These are phyloP conservation scores for Pteropus alecto DNA, from an alignment of 2,113 vertebrate species.

Conservation along the genomic window DNA sequence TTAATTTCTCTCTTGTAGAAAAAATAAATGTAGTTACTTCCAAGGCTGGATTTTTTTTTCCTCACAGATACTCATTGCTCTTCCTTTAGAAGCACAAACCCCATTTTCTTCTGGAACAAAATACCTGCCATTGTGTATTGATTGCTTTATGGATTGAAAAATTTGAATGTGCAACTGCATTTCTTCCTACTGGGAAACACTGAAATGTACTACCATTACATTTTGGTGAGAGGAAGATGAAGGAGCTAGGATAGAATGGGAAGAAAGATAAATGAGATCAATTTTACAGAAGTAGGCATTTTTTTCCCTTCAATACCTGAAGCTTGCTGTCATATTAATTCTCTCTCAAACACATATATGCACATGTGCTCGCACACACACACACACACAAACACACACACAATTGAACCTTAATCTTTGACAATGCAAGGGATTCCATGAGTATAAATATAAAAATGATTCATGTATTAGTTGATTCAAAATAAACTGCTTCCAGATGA, in stretches of 20 bases:
- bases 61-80: background rate
- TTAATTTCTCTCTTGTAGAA: conserved; percentile 1
- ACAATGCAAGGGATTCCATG: background rate
- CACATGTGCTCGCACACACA: background rate
- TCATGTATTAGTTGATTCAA: background rate
- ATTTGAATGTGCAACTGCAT: background rate
- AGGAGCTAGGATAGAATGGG: background rate
- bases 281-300: background rate
- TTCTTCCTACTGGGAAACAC: background rate
- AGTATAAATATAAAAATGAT: background rate
- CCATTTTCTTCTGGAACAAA: conserved; percentile 19
- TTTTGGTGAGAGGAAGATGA: background rate
- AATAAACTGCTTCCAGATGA: background rate
- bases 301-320: background rate
- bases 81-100: conserved; percentile 35
- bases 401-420: background rate
- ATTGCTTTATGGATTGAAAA: conserved; percentile 48
- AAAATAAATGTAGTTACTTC: background rate
- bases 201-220: background rate
- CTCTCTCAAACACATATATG: background rate
- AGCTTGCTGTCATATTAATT: background rate
- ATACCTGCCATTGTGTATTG: conserved; percentile 23
- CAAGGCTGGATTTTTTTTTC: background rate
- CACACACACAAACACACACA: background rate
- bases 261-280: conserved; percentile 51